Percentiles rank a stretch among this genome's conserved stretches.
Evolutionary conservation across 2,113 vertebrate species (phyloP).

Genomic region (Myanophis thanlyinensis): DNA sequence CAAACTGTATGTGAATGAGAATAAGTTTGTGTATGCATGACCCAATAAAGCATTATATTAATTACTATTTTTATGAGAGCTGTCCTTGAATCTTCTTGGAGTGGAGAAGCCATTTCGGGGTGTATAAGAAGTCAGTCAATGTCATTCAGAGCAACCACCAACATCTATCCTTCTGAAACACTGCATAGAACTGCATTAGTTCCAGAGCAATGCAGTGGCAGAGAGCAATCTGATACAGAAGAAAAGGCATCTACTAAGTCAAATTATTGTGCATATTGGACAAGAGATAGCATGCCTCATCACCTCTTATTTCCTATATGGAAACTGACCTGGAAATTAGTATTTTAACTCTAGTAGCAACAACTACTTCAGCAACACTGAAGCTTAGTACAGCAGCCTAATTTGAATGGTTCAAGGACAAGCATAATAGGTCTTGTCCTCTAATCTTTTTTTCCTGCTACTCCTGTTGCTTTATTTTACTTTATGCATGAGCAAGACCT

Average conservation of each 20-base stretch:
- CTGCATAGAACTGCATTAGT: background rate
- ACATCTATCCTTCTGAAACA: background rate
- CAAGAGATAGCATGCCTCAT: background rate
- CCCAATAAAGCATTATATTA: background rate
- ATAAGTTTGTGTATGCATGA: background rate
- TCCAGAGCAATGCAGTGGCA: background rate
- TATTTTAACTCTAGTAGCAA: background rate
- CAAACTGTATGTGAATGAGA: background rate
- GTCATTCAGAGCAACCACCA: background rate
- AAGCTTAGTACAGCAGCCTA: background rate
- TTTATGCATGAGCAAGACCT: background rate
- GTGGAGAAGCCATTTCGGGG: background rate
- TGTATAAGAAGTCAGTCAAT: background rate
- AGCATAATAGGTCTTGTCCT: background rate
- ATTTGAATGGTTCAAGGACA: background rate
- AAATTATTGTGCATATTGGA: background rate
- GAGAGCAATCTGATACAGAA: background rate
- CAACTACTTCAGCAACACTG: too few relatives aligned
- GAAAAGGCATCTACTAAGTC: background rate
- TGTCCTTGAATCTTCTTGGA: background rate
- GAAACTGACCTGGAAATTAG: background rate
- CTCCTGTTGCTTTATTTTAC: background rate
- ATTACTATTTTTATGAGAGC: background rate
- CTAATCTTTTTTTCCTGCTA: background rate
- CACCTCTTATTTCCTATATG: background rate